Percentiles rank a stretch among this genome's conserved stretches.
phyloP scores from a whole-genome alignment of 2,113 vertebrate species.

The human (Homo sapiens) region GRCh38 chr2:62660501-62661000 shows the following conservation, averaged over 20 bases:
- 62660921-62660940: slow-evolving; percentile 38
- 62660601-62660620: slow-evolving; percentile 51
- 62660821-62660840: slow-evolving; percentile 41
- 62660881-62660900: slow-evolving; percentile 38
- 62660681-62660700: slow-evolving; percentile 71
- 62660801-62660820: slow-evolving; percentile 38
- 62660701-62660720: slow-evolving; percentile 30
- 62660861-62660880: slow-evolving; percentile 56
- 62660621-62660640: slow-evolving; percentile 73
- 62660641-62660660: slow-evolving; percentile 16
- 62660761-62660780: neutral
- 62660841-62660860: slow-evolving; percentile 53
- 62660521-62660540: neutral
- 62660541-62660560: neutral
- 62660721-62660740: slow-evolving; percentile 65
- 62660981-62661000: neutral
- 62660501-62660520: slow-evolving; percentile 19
- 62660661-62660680: slow-evolving; percentile 80
- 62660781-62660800: slow-evolving; percentile 66
- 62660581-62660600: neutral
- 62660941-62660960: slow-evolving; percentile 41
- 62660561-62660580: slow-evolving; percentile 3
- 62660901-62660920: slow-evolving; percentile 45
- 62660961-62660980: slow-evolving; percentile 38
- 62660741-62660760: slow-evolving; percentile 44